These are phyloP conservation scores for Pangasianodon gigas DNA, from an alignment of 2,113 vertebrate genomes.

Conservation along the genomic window DNA sequence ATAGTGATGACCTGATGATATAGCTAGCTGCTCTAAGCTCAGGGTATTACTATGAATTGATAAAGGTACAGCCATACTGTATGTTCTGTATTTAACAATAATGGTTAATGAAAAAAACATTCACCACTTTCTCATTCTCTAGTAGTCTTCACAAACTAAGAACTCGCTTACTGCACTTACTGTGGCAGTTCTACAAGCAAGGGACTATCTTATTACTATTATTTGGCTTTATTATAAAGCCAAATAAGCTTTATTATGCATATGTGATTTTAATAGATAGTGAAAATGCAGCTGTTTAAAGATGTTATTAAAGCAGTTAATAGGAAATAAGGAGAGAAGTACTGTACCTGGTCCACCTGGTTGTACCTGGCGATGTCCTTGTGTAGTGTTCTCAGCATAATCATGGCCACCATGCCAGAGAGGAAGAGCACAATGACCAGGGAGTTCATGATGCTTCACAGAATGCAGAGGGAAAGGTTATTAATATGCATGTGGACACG, in stretches of 20 bases:
- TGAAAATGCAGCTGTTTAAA: not conserved
- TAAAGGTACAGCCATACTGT: not conserved
- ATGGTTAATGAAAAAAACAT: not conserved
- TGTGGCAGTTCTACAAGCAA: not conserved
- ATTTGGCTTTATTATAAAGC: not conserved
- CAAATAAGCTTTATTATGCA: not conserved
- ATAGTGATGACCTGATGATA: not conserved
- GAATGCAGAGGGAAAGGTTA: constrained; percentile 44
- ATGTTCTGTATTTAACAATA: not conserved
- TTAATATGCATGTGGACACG: not conserved
- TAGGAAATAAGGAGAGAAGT: not conserved
- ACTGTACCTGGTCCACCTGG: constrained; percentile 87
- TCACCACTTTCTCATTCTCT: not conserved
- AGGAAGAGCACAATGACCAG: constrained; percentile 98
- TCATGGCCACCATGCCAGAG: constrained; percentile 99
- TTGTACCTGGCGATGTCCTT: constrained; percentile 99
- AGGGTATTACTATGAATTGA: not conserved
- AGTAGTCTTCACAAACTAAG: not conserved
- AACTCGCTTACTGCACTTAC: not conserved
- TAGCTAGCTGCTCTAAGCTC: not conserved
- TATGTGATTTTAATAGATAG: not conserved
- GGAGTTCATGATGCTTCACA: constrained; percentile 95
- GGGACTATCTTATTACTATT: too few relatives aligned
- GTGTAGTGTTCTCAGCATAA: constrained; percentile 95
- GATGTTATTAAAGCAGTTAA: not conserved